Evolutionary conservation across 1,140 invertebrate species (phyloP).

Genomic region (Sinonovacula constricta): DNA sequence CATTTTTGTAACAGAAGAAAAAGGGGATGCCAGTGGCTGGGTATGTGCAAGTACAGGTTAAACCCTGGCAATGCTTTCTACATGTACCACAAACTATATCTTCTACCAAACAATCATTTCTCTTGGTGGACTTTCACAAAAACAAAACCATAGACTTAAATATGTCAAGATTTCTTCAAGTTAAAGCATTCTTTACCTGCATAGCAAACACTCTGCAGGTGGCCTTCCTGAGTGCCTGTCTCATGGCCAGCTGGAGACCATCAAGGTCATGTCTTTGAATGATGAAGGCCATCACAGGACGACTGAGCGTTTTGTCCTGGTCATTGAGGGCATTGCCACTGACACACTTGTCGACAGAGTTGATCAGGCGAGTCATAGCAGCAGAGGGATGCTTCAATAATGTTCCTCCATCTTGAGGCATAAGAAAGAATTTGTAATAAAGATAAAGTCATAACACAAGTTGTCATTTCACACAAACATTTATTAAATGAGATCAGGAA

Average conservation of each 20-base stretch:
- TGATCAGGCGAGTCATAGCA: slow-evolving; percentile 81
- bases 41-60: too few relatives aligned
- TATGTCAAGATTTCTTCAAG: not conserved
- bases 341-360: slow-evolving; percentile 58
- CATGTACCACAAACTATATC: too few relatives aligned
- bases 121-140: not conserved
- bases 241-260: slow-evolving; percentile 89
- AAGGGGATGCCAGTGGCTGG: too few relatives aligned
- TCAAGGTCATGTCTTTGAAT: slow-evolving; percentile 91
- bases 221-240: slow-evolving; percentile 88
- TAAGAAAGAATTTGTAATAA: not conserved
- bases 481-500: too few relatives aligned
- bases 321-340: slow-evolving; percentile 32
- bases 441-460: too few relatives aligned
- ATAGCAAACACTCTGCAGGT: slow-evolving; percentile 92
- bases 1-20: too few relatives aligned
- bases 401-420: slow-evolving; percentile 83
- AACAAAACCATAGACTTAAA: slow-evolving; percentile 6
- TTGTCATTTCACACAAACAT: too few relatives aligned
- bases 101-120: too few relatives aligned
- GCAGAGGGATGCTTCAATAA: slow-evolving; percentile 90
- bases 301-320: slow-evolving; percentile 71
- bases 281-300: slow-evolving; percentile 89
- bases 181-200: slow-evolving; percentile 83
- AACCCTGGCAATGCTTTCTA: too few relatives aligned